phyloP scores from a whole-genome alignment of 1,140 invertebrate species.

The Akabosia matsudoensis region DNA sequence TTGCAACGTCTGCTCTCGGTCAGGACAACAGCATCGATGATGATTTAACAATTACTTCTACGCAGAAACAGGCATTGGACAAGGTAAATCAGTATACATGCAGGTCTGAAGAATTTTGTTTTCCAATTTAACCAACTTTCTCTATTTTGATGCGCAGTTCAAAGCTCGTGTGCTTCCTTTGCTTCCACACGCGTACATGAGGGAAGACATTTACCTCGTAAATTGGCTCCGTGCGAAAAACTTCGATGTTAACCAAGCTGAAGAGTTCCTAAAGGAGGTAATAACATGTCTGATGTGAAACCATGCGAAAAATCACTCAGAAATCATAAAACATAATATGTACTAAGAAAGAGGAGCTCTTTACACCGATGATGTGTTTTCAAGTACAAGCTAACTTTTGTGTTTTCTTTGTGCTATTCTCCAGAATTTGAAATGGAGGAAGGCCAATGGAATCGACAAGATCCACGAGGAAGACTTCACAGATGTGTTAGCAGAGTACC shows the following conservation, averaged over 20 bases:
- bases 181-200: background rate
- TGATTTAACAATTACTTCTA: background rate
- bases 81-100: background rate
- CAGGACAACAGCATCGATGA: background rate
- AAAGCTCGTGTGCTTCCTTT: conserved; percentile 3
- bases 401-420: background rate
- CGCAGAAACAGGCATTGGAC: background rate
- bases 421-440: conserved; percentile 13
- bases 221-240: conserved; percentile 5
- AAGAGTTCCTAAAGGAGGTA: conserved; percentile 18
- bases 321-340: too few relatives aligned
- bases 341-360: too few relatives aligned
- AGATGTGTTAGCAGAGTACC: background rate
- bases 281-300: background rate
- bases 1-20: background rate
- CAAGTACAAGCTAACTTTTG: too few relatives aligned
- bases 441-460: background rate
- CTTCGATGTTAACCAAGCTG: conserved; percentile 5
- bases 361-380: too few relatives aligned
- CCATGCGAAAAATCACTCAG: too few relatives aligned
- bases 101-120: background rate
- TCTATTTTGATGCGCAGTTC: background rate
- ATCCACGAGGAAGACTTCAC: conserved; percentile 4
- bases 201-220: conserved; percentile 2
- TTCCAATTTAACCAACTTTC: background rate